Evolutionary conservation across 2,888 invertebrate genomes (phyloP).

Genomic region (Incurvaria masculella): DNA sequence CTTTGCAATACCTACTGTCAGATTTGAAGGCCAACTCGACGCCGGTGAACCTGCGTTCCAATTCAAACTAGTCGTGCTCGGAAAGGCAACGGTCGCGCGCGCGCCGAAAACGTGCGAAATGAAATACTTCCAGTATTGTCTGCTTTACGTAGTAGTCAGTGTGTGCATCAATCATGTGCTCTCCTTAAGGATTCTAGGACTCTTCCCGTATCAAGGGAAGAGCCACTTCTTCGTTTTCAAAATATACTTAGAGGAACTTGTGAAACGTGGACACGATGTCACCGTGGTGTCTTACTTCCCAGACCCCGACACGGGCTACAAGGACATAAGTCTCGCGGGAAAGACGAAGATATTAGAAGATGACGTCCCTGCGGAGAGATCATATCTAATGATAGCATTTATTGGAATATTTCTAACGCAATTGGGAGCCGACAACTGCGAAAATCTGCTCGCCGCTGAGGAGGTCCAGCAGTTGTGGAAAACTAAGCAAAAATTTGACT

Average conservation of each 20-base stretch:
- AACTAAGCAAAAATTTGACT: slow-evolving; percentile 56
- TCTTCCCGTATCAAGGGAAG: slow-evolving; percentile 63
- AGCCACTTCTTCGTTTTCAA: slow-evolving; percentile 67
- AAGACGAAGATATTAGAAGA: slow-evolving; percentile 24
- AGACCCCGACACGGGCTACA: slow-evolving; percentile 41
- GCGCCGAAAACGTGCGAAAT: too few species aligned
- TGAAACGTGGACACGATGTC: slow-evolving; percentile 59
- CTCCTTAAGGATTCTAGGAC: slow-evolving; percentile 51
- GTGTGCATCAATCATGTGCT: background rate
- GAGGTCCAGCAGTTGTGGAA: slow-evolving; percentile 36
- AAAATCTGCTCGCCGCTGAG: slow-evolving; percentile 29
- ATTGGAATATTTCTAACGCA: slow-evolving; percentile 21
- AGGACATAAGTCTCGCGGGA: slow-evolving; percentile 53
- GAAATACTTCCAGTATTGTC: background rate
- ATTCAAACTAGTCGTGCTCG: too few species aligned
- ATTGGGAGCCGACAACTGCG: slow-evolving; percentile 33
- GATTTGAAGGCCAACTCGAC: too few species aligned
- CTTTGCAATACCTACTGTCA: too few species aligned
- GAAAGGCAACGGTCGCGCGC: too few species aligned
- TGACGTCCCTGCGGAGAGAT: slow-evolving; percentile 22
- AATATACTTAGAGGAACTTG: slow-evolving; percentile 56
- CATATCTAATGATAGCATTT: slow-evolving; percentile 23
- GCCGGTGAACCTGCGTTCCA: too few species aligned
- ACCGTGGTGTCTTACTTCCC: slow-evolving; percentile 66
- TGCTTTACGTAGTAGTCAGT: background rate